Percentiles rank a stretch among this genome's conserved stretches.
Conservation (phyloP, 2,888 invertebrate species). For the Hemicrepidius hirtus region DNA sequence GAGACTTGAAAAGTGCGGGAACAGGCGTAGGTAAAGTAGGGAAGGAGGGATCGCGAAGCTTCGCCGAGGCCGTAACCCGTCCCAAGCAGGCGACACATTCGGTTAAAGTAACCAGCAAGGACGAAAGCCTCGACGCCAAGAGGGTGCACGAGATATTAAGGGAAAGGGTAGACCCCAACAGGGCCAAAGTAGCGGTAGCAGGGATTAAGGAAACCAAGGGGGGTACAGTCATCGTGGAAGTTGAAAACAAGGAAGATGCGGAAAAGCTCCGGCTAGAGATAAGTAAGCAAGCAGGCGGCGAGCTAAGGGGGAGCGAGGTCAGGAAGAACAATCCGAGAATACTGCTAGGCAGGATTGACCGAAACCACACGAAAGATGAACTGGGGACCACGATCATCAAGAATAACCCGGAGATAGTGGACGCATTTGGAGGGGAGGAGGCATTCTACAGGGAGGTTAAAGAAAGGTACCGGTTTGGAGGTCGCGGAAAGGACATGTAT, state of each 20-base stretch:
- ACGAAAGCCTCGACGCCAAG: too few relatives aligned
- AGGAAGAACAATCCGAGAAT: not conserved
- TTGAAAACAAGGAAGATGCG: not conserved
- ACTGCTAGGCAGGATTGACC: not conserved
- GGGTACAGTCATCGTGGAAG: not conserved
- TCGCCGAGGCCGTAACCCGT: too few relatives aligned
- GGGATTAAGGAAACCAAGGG: not conserved
- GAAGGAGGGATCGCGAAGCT: too few relatives aligned
- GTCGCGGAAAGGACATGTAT: not conserved
- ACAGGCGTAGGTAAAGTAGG: too few relatives aligned
- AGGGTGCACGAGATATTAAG: too few relatives aligned
- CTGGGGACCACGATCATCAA: not conserved
- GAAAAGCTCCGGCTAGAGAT: not conserved
- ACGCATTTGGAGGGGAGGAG: not conserved
- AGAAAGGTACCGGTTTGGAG: not conserved
- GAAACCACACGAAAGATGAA: not conserved
- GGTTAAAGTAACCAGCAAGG: too few relatives aligned
- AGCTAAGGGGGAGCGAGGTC: not conserved
- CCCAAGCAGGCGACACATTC: too few relatives aligned
- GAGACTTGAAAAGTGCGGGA: too few relatives aligned
- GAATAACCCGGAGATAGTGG: not conserved
- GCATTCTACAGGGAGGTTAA: not conserved
- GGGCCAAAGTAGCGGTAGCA: not conserved
- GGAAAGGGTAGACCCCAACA: not conserved
- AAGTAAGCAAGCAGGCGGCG: not conserved